Percentiles rank a stretch among this genome's conserved stretches.
Conservation (phyloP, 1,140 invertebrate genomes). For the Brachionus rotundiformis region DNA sequence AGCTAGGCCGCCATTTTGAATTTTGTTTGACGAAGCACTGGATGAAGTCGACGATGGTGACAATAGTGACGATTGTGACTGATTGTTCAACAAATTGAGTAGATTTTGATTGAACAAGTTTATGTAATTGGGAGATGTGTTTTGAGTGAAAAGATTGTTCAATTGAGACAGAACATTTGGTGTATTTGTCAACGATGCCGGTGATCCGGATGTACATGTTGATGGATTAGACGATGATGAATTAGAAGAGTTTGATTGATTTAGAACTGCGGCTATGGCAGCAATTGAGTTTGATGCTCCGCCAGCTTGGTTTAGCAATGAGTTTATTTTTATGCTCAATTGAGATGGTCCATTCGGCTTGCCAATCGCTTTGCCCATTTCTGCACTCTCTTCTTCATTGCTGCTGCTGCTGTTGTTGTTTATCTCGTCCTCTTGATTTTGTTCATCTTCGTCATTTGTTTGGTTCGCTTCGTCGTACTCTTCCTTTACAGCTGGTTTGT, state of each 20-base stretch:
- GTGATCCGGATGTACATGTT: neutral
- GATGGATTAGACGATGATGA: constrained; percentile 9
- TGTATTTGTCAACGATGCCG: neutral
- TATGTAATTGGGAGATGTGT: constrained; percentile 22
- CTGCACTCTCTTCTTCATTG: neutral
- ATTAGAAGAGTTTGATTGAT: constrained; percentile 29
- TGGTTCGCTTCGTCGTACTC: constrained; percentile 25
- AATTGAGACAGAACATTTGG: constrained; percentile 30
- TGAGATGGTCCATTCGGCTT: neutral
- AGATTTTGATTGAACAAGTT: constrained; percentile 44
- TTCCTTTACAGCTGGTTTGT: neutral
- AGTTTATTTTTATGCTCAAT: constrained; percentile 25
- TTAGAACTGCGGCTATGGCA: constrained; percentile 2
- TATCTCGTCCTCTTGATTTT: neutral
- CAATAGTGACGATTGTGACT: neutral
- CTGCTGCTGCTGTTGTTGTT: neutral
- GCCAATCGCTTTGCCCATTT: neutral
- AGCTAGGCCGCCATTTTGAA: neutral
- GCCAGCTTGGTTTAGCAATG: constrained; percentile 15
- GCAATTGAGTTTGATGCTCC: constrained; percentile 12
- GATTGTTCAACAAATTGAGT: constrained; percentile 33
- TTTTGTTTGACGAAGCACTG: constrained; percentile 18
- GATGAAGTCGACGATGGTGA: constrained; percentile 41
- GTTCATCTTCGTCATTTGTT: constrained; percentile 36
- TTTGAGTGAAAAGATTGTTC: constrained; percentile 39